Evolutionary conservation across 2,113 vertebrate species (phyloP).

Genomic region (Rostratula benghalensis): DNA sequence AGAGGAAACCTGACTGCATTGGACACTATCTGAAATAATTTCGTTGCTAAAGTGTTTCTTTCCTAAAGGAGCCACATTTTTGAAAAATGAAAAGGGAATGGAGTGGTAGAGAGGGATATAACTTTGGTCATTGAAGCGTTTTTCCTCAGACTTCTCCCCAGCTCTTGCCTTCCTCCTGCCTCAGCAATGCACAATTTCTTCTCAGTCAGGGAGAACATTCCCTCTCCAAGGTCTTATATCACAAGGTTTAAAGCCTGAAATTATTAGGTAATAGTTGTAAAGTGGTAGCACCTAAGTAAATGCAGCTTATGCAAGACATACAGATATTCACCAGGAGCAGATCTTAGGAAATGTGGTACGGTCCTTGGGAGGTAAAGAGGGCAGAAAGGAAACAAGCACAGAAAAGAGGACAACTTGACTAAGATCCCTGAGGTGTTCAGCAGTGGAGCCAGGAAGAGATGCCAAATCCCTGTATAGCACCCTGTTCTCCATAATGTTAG

Average conservation of each 20-base stretch:
- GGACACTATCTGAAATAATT: neutral
- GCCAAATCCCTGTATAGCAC: neutral
- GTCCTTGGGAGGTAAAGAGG: neutral
- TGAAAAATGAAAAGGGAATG: neutral
- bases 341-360: neutral
- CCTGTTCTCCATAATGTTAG: neutral
- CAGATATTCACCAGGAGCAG: neutral
- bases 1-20: neutral
- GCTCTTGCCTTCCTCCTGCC: neutral
- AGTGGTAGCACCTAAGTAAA: neutral
- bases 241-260: neutral
- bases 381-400: neutral
- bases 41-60: neutral
- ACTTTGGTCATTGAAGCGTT: neutral
- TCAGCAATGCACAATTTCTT: neutral
- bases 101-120: neutral
- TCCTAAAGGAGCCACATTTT: neutral
- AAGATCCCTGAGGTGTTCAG: neutral
- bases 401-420: neutral
- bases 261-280: neutral
- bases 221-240: constrained; percentile 34
- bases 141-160: neutral
- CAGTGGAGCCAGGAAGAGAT: neutral
- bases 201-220: neutral
- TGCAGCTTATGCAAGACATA: neutral